Evolutionary conservation across 2,888 invertebrate species (phyloP), one percentile per base, ranked within the genome.

Genomic region (Allolobophora icterica): DNA sequence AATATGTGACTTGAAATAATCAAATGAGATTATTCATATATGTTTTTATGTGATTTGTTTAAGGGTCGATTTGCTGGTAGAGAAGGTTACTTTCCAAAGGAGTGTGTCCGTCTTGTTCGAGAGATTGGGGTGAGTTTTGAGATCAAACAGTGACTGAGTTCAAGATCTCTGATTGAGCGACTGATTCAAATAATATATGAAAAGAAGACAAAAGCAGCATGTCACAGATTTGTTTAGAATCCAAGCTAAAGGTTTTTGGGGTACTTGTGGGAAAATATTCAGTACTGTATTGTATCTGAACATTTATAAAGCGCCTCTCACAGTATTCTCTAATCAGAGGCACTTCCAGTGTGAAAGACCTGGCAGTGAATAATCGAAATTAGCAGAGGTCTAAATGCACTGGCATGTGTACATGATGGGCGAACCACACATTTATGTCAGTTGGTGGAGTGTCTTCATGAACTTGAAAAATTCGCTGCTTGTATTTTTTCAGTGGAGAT

Each of bases 1-100:
- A 52, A 52, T 52, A 52, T 52, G 52, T 52, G 52, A 52, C 24
- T 52, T 71, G 11, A n/a, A n/a, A 5, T 30, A 71, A 71, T 71
- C 17, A n/a, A 71, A 71, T n/a, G n/a, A 71, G n/a, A 8, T n/a
- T 71, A n/a, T n/a, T 71, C 71, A 71, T 3, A n/a, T 71, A n/a
- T n/a, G 8, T n/a, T 71, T 71, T 30, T 4, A 71, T 71, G 71
- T 71, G 71, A 71, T 71, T 71, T 71, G 0, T 71, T 71, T 38
- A 15, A 92, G 92, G 92, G 92, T n/a, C 90, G 92, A 40, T 52
- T 89, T 38, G 90, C 91, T 38, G 91, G 92, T 34, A 40, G 84
- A 84, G 92, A 92, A 71, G 92, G 92, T 8, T 92, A 91, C 92
- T 92, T 92, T 87, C 92, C 92, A 24, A 90, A 90, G 71, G 91